phyloP scores from a whole-genome alignment of 1,140 invertebrate species.

The Mycetomoellerius zeteki region DNA sequence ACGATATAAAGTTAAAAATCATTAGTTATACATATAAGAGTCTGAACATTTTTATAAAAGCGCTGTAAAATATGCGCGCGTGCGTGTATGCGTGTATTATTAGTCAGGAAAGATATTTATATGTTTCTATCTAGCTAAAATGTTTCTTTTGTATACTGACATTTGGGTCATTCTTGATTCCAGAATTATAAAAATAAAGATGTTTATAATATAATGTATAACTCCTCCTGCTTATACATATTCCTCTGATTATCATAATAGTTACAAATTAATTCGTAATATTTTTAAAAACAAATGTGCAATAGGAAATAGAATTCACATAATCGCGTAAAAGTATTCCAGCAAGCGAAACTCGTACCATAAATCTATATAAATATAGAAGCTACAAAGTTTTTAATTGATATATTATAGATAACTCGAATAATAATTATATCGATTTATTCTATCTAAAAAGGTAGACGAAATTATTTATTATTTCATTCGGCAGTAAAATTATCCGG shows the following conservation, averaged over 20 bases:
- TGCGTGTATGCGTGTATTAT: slow-evolving; percentile 12
- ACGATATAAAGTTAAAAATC: background rate
- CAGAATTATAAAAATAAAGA: slow-evolving; percentile 46
- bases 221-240: background rate
- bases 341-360: slow-evolving; percentile 67
- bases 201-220: slow-evolving; percentile 16
- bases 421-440: too few species aligned
- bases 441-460: too few species aligned
- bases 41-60: slow-evolving; percentile 15
- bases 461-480: too few species aligned
- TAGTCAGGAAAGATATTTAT: background rate
- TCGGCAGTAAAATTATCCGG: too few species aligned
- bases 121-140: slow-evolving; percentile 15
- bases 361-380: too few species aligned
- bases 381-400: too few species aligned
- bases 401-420: too few species aligned
- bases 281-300: slow-evolving; percentile 66
- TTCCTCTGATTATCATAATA: background rate
- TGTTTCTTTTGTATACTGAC: slow-evolving; percentile 33
- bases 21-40: background rate
- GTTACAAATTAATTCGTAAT: slow-evolving; percentile 52
- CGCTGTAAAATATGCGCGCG: slow-evolving; percentile 4
- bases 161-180: slow-evolving; percentile 43
- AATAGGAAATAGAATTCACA: slow-evolving; percentile 73
- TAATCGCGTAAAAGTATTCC: slow-evolving; percentile 75